phyloP scores from a whole-genome alignment of 2,113 vertebrate genomes.

The Erythrolamprus reginae region DNA sequence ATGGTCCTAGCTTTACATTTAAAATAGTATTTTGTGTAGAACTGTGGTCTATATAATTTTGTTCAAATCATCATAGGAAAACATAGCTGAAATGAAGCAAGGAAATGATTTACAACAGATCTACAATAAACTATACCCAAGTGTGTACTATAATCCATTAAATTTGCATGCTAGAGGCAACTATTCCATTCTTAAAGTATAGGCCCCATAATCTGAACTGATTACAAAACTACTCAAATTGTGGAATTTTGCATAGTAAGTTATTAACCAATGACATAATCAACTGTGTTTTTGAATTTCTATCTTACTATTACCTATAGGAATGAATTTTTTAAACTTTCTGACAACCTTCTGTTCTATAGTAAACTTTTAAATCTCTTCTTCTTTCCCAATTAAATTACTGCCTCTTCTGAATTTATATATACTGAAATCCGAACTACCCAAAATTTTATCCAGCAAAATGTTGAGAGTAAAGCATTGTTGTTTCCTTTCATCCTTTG shows the following conservation, averaged over 20 bases:
- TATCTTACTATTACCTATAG: background rate
- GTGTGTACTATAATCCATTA: background rate
- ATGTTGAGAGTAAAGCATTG: background rate
- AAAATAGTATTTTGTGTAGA: background rate
- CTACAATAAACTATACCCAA: background rate
- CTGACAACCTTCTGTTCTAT: background rate
- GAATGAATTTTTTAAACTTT: background rate
- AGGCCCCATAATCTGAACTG: background rate
- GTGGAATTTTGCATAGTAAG: background rate
- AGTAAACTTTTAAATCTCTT: background rate
- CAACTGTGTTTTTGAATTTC: background rate
- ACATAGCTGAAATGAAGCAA: background rate
- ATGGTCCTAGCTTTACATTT: constrained; percentile 14
- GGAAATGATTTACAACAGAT: background rate
- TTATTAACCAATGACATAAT: background rate
- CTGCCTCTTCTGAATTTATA: background rate
- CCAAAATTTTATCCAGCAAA: background rate
- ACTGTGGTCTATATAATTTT: background rate
- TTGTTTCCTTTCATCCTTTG: background rate
- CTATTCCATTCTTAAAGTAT: background rate
- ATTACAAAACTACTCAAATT: background rate
- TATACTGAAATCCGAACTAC: background rate
- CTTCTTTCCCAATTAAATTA: background rate
- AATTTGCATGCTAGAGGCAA: background rate
- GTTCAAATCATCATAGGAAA: background rate